Evolutionary conservation across 2,113 vertebrate genomes (phyloP), one percentile per base, ranked within the genome.

Genomic region (Charadrius vociferus): DNA sequence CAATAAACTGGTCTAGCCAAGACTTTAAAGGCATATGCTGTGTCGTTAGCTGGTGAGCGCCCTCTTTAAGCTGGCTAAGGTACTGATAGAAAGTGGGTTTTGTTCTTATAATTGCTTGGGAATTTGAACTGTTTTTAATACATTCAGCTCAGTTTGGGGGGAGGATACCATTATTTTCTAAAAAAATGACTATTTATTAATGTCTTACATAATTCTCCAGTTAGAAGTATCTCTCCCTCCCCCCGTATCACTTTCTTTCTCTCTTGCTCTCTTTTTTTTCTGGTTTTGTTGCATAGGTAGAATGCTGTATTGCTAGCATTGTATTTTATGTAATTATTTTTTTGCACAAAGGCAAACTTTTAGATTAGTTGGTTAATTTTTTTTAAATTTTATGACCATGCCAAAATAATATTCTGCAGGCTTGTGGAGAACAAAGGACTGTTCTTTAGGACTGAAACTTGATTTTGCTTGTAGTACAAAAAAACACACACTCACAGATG

Each of bases 391-490:
- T 98, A 98, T 98, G 98, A 99, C 99, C 98, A 99, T 98, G 99
- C 99, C 99, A 98, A 99, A 98, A 99, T 98, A 98, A 98, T 98
- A 98, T 99, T 99, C 98, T 98, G 98, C 98, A 98, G 98, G 99
- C 99, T 99, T 99, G 98, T 98, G 97, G 98, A 98, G 98, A 99
- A 99, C 98, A 98, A 98, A 98, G 98, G 98, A 99, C 99, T 99
- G 98, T 99, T 99, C 98, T 98, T 98, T 98, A 97, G 98, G 99
- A 99, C 98, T 99, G 99, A 99, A 99, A 99, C 99, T 99, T 99
- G 99, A 99, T 99, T 99, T 99, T 99, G 98, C 98, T 99, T 98
- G 97, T 99, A 98, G 98, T 98, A 98, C 96, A 97, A 98, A 96
- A 98, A 97, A 97, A 98, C 96, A 97, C 98, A 99, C 98, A 98